Base-by-base conservation (phyloP, 1,140 invertebrate genomes). In the Calephelis virginiensis region DNA sequence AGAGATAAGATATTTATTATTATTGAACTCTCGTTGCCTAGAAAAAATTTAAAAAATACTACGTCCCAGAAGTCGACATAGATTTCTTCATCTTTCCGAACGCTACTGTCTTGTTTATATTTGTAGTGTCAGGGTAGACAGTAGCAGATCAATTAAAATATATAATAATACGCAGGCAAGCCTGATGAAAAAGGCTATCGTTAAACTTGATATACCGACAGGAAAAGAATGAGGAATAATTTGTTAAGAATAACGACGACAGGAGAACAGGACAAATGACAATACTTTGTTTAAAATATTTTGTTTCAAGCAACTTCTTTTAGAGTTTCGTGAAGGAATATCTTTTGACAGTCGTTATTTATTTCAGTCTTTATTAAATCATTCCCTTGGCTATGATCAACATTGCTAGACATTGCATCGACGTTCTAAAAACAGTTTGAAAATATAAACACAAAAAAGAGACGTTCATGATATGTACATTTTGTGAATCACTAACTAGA, bases 291-390 rank as follows among this genome's bases (percentile, higher is more conserved):
- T 63, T 48, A 63, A 47, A 46, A 46, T 45, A 46, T 28, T 28
- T 63, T 47, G 17, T 46, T 63, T 17, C 28, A 63, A 37, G 40
- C 14, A 46, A 63, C 46, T 46, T 63, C 40, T 63, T 63, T 45
- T 63, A 10, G 6, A 63, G 46, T 47, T 63, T 63, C 14, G 11
- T 48, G 7, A 28, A 63, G 43, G 17, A 46, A 46, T 28, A 28
- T 47, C 45, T 63, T 63, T 64, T 38, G 17, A 45, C 63, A 64
- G 48, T 45, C 8, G 14, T 64, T 40, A 56, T 43, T 43, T 50
- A 63, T 63, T 61, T 40, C 13, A 17, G 38, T 59, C 17, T 28
- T 40, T 40, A 13, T 12, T 59, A 59, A 59, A 56, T 38, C 14
- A 56, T 59, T 38, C 12, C 7, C 2, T 12, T n/a, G 12, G 3